A percentile compares a stretch with the other conserved stretches of the same genome.
Conservation (phyloP, 2,113 vertebrate species). For the Oncorhynchus mykiss region DNA sequence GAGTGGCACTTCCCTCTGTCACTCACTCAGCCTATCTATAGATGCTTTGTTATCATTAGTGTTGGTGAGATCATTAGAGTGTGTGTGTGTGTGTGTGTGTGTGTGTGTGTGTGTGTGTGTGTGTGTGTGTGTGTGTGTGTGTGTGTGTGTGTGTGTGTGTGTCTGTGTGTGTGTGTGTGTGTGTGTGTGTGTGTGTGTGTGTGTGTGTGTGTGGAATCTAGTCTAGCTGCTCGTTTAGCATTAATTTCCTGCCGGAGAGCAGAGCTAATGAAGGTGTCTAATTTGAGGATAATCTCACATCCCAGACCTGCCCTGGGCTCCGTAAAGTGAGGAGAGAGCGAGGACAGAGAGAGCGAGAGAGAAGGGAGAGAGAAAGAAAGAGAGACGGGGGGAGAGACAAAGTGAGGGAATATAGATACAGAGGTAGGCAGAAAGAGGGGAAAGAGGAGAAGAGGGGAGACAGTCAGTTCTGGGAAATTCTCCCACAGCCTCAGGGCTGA, state of each 20-base stretch:
- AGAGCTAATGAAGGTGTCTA: neutral
- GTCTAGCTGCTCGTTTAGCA: neutral
- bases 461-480: too few species aligned
- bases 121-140: too few species aligned
- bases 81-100: too few species aligned
- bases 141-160: too few species aligned
- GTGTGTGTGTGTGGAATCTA: neutral
- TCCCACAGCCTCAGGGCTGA: too few species aligned
- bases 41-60: neutral
- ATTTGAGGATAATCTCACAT: neutral
- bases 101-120: neutral
- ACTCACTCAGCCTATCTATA: neutral
- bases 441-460: too few species aligned
- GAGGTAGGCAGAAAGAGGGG: too few species aligned
- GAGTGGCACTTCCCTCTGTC: conserved; percentile 1
- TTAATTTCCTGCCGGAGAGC: neutral
- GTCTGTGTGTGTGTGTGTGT: neutral
- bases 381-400: too few species aligned
- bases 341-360: neutral
- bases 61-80: neutral
- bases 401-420: too few species aligned
- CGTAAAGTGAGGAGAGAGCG: neutral
- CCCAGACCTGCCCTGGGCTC: neutral
- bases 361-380: too few species aligned
- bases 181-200: too few species aligned